Conservation (phyloP, 2,888 invertebrate species). For the Maniola hyperantus region DNA sequence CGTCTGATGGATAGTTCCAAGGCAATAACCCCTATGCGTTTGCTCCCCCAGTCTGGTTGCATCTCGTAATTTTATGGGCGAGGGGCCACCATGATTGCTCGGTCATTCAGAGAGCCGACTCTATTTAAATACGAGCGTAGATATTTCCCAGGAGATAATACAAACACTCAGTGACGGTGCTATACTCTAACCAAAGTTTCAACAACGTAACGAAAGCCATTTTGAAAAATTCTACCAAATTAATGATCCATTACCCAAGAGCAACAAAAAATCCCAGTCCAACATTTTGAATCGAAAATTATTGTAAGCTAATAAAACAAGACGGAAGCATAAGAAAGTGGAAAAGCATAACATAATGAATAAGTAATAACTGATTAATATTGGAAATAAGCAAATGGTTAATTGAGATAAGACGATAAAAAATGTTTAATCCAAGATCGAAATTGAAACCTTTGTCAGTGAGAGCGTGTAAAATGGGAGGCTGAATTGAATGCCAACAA, state of each 20-base stretch:
- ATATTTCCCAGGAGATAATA: not conserved
- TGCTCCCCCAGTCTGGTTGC: slow-evolving; percentile 71
- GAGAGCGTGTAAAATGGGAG: slow-evolving; percentile 56
- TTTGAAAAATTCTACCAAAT: not conserved
- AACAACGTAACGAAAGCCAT: not conserved
- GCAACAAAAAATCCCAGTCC: not conserved
- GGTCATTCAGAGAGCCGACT: slow-evolving; percentile 49
- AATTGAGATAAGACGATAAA: slow-evolving; percentile 41
- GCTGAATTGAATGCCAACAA: slow-evolving; percentile 47
- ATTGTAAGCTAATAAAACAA: not conserved
- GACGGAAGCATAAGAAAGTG: slow-evolving; percentile 29
- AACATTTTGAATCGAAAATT: not conserved
- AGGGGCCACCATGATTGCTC: slow-evolving; percentile 68
- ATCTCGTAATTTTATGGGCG: slow-evolving; percentile 77
- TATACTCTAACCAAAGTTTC: not conserved
- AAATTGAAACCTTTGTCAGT: slow-evolving; percentile 54
- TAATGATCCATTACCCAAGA: not conserved
- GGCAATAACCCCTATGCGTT: slow-evolving; percentile 79
- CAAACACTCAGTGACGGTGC: not conserved
- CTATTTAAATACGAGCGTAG: slow-evolving; percentile 7
- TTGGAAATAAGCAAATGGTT: slow-evolving; percentile 37
- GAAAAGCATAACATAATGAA: slow-evolving; percentile 36
- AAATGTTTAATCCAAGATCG: slow-evolving; percentile 50
- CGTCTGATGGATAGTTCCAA: slow-evolving; percentile 67
- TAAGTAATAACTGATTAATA: slow-evolving; percentile 32